phyloP scores from a whole-genome alignment of 1,140 invertebrate genomes.

The Drosophila navojoa region DNA sequence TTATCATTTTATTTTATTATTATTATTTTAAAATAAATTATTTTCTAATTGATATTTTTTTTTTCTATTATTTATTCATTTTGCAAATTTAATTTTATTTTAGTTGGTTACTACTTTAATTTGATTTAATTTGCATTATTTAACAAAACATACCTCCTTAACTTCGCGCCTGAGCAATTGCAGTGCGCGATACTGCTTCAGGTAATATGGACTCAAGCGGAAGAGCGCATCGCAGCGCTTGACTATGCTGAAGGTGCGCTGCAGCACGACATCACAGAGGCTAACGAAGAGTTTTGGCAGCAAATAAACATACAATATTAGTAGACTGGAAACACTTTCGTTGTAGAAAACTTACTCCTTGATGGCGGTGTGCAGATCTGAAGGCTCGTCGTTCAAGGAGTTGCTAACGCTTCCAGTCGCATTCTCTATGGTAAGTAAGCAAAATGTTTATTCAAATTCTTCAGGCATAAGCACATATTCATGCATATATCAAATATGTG shows the following conservation, averaged over 20 bases:
- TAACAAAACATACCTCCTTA: slow-evolving; percentile 41
- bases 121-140: too few relatives aligned
- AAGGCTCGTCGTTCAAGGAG: slow-evolving; percentile 64
- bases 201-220: slow-evolving; percentile 68
- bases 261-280: slow-evolving; percentile 71
- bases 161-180: slow-evolving; percentile 54
- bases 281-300: slow-evolving; percentile 19
- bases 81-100: too few relatives aligned
- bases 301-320: too few relatives aligned
- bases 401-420: slow-evolving; percentile 66
- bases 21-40: too few relatives aligned
- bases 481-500: neutral
- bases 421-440: slow-evolving; percentile 51
- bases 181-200: slow-evolving; percentile 68
- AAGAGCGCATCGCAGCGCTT: slow-evolving; percentile 78
- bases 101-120: too few relatives aligned
- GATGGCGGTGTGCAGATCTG: slow-evolving; percentile 69
- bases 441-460: neutral
- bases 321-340: too few relatives aligned
- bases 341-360: slow-evolving; percentile 56
- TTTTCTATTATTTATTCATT: too few relatives aligned
- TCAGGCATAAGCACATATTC: too few relatives aligned
- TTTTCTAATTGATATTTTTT: too few relatives aligned
- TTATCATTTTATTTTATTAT: too few relatives aligned
- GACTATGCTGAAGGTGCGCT: slow-evolving; percentile 79